Conservation (phyloP, 2,113 vertebrate genomes). For the Myrmecophaga tridactyla region DNA sequence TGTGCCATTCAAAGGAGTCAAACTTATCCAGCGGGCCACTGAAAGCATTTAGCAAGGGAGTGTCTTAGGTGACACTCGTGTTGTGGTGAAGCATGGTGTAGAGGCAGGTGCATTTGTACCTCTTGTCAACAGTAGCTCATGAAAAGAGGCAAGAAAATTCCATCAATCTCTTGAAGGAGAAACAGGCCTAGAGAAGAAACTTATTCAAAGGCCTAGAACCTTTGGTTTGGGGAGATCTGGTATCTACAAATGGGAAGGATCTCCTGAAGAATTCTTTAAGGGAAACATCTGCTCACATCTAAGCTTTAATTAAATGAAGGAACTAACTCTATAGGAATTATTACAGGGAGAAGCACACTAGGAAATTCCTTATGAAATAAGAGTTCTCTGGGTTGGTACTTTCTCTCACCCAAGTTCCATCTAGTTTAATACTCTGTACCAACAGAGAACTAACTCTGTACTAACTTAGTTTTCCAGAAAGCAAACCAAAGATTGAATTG, state of each 20-base stretch:
- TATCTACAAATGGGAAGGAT: not conserved
- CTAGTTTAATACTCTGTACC: not conserved
- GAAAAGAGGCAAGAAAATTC: not conserved
- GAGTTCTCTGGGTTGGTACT: not conserved
- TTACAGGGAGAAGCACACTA: not conserved
- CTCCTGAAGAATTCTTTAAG: not conserved
- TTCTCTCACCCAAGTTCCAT: not conserved
- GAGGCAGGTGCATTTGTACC: not conserved
- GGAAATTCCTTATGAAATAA: not conserved
- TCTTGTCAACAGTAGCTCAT: not conserved
- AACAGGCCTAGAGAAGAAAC: not conserved
- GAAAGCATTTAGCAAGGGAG: not conserved
- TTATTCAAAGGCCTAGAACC: not conserved
- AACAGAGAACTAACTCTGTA: no score
- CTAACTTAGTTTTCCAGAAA: no score
- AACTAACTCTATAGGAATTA: not conserved
- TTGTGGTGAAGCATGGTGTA: not conserved
- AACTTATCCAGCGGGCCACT: not conserved
- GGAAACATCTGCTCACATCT: not conserved
- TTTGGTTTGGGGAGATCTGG: not conserved
- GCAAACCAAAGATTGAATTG: not conserved
- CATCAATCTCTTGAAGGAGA: not conserved
- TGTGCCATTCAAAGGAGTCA: not conserved
- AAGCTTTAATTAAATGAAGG: not conserved
- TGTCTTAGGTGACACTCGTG: not conserved